Base-by-base conservation (phyloP, 1,140 invertebrate species). In the Bicyclus anynana region DNA sequence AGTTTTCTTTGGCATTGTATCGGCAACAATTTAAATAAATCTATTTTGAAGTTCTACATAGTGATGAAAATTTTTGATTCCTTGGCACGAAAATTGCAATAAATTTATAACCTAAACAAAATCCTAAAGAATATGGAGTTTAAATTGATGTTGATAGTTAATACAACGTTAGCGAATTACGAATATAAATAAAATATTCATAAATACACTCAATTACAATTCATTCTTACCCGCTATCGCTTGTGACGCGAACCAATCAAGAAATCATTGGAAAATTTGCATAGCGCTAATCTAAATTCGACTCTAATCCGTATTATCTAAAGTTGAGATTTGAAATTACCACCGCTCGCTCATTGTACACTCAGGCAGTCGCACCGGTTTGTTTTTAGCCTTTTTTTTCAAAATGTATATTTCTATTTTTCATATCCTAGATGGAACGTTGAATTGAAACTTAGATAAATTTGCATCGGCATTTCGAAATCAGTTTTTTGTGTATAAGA, bases 211-310 rank as follows among this genome's bases (percentile, higher is more conserved):
- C 5, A 27, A 27, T 27, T 27, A 7, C 5, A 27, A 7, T 27
- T 1, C 1, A 27, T 10, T 12, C n/a, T 33, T 17, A 59, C 29
- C n/a, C 54, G 48, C 50, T 47, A 5, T 37, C 33, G 20, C 67
- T 60, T 65, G 38, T 66, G 18, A 64, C 44, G 72, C 68, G 49
- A 1, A 59, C 67, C 65, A 53, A 37, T n/a, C 16, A 18, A 49
- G 65, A 71, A 69, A 40, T 62, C 69, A 70, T 69, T 70, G 60
- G 53, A 67, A 72, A 76, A 69, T 67, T 58, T 16, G 29, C 17
- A 44, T n/a, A 1, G 10, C 50, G 59, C 50, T 66, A 64, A 72
- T 69, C 57, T 44, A 70, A 78, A 80, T 51, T 65, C 27, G 64
- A 72, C 70, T 69, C 38, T 82, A 75, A 27, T 18, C 4, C 29